Evolutionary conservation across 2,888 invertebrate species (phyloP).

Genomic region (Drosophila subsilvestris): DNA sequence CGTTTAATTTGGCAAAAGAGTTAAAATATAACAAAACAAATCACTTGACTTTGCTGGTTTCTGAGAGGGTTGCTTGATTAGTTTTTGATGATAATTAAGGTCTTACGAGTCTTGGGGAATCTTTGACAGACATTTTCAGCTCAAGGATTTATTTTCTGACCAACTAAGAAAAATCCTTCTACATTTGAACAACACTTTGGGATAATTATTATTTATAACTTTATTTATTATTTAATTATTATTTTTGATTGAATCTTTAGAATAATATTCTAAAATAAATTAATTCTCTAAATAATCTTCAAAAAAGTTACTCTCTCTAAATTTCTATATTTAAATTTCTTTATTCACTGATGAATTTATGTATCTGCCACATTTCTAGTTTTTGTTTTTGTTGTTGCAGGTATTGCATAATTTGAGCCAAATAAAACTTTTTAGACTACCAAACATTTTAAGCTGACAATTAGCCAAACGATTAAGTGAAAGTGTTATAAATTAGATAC

Average conservation of each 20-base stretch:
- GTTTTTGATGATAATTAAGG: neutral
- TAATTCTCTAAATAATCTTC: no score
- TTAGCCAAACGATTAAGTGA: slow-evolving; percentile 68
- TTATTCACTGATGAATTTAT: slow-evolving; percentile 4
- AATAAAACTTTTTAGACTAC: neutral
- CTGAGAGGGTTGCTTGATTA: neutral
- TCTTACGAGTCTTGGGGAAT: no score
- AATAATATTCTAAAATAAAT: no score
- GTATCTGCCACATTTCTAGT: neutral
- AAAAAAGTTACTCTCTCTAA: no score
- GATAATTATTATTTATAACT: no score
- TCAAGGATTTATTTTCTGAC: no score
- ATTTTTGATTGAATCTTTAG: no score
- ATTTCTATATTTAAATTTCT: slow-evolving; percentile 15
- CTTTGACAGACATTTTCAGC: no score
- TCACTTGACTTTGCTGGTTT: neutral
- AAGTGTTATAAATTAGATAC: slow-evolving; percentile 70
- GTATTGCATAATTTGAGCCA: slow-evolving; percentile 41
- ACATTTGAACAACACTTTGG: no score
- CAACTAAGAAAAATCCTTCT: no score
- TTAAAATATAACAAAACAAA: neutral
- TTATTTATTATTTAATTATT: no score
- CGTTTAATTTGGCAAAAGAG: neutral
- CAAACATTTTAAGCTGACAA: slow-evolving; percentile 42
- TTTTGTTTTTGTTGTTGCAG: neutral